Conservation (phyloP, 2,113 vertebrate genomes). For the Conger conger region DNA sequence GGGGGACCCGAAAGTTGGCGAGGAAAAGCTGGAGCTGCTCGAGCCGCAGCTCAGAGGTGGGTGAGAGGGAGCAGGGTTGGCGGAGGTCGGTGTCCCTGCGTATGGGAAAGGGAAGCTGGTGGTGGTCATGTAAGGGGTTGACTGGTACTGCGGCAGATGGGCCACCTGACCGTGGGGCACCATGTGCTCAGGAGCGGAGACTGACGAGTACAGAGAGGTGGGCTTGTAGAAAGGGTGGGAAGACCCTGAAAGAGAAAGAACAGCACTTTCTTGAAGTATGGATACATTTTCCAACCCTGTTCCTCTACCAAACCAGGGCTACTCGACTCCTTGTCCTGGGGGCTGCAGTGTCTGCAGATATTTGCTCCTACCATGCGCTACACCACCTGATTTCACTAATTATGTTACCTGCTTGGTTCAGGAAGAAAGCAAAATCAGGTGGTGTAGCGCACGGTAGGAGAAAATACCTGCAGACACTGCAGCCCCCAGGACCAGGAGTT, state of each 20-base stretch:
- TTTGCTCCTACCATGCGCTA: too few species aligned
- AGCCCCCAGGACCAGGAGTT: too few species aligned
- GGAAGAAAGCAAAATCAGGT: too few species aligned
- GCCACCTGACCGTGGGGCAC: conserved; percentile 40
- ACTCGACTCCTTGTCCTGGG: too few species aligned
- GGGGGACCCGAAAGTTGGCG: conserved; percentile 51
- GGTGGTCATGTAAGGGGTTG: conserved; percentile 53
- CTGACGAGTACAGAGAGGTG: conserved; percentile 41
- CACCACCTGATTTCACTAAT: too few species aligned
- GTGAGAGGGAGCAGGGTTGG: conserved; percentile 49
- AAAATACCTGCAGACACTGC: too few species aligned
- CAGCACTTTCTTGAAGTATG: background rate
- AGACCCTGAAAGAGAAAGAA: conserved; percentile 55
- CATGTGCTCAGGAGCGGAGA: conserved; percentile 32
- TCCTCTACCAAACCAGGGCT: too few species aligned
- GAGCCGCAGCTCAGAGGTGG: conserved; percentile 57
- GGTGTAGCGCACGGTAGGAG: too few species aligned
- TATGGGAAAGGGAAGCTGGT: conserved; percentile 68
- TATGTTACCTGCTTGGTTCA: too few species aligned
- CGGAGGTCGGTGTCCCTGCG: conserved; percentile 48
- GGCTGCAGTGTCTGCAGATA: too few species aligned
- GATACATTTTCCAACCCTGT: too few species aligned
- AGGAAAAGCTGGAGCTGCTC: conserved; percentile 59
- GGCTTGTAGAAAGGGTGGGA: conserved; percentile 51
- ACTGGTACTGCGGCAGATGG: conserved; percentile 66